Evolutionary conservation across 2,113 vertebrate species (phyloP), one percentile per base, ranked within the genome.

Genomic region (Illadopsis cleaveri): DNA sequence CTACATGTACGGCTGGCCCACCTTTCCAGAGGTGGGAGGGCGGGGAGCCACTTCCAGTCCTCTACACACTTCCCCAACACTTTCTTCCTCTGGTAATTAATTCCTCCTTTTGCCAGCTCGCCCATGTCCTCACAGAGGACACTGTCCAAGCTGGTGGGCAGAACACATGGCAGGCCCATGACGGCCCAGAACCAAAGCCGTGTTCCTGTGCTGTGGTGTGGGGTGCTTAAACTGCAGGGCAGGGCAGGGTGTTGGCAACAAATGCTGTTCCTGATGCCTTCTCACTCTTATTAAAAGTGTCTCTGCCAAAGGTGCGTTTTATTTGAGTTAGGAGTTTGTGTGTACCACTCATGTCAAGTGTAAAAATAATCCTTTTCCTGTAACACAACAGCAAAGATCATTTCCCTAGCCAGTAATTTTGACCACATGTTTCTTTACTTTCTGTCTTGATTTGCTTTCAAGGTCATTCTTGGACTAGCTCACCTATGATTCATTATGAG

Each of bases 121-220:
- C 28, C 11, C 0, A 1, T 24, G 60, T 13, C 15, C 48, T 4
- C 4, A 0, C 1, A 30, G 53, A 35, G 31, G 11, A 24, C 77
- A 1, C 23, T 6, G 51, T 20, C 37, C 58, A 4, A 4, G 57
- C 0, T 12, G 56, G 19, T 11, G 75, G 16, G 37, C 83, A 60
- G 38, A 60, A 45, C 83, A 22, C 61, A 11, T n/a, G 10, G 37
- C 28, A 9, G 54, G 18, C 11, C 64, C 1, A 2, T 15, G 38
- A 5, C 27, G 28, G 37, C 44, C 35, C 58, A 5, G 23, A 58
- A 3, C 16, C 19, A 53, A 24, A 20, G 51, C 37, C 37, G 0
- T 24, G 33, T 5, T 45, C 58, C 44, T 16, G 23, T n/a, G 68
- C 42, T 11, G 33, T n/a, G 77, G 1, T 13, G 50, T 13, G 35